Evolutionary conservation across 2,797 vertebrate genomes (phyloP).

Genomic region (Eremophila alpestris): DNA sequence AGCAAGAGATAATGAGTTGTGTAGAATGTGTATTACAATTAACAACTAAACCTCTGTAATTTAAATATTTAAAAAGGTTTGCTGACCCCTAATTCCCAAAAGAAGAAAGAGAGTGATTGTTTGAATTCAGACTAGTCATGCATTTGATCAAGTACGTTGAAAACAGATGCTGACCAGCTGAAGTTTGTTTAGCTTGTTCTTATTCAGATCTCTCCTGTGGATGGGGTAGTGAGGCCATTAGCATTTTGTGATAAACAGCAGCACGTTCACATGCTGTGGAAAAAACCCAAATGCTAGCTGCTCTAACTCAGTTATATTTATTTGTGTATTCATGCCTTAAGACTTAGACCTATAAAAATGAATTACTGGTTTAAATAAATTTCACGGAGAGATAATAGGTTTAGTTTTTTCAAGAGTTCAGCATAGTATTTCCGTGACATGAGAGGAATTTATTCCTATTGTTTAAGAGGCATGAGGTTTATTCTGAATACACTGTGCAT

Average conservation of each 20-base stretch:
- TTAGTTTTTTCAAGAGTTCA: not conserved
- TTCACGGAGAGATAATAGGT: not conserved
- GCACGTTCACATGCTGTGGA: not conserved
- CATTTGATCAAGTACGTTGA: not conserved
- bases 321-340: not conserved
- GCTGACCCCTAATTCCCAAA: not conserved
- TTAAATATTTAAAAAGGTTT: not conserved
- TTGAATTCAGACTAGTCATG: not conserved
- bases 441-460: not conserved
- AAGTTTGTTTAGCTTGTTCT: not conserved
- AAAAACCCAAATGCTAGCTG: not conserved
- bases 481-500: not conserved
- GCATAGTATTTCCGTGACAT: not conserved
- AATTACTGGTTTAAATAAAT: not conserved
- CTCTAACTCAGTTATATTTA: not conserved
- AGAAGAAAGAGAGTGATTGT: not conserved
- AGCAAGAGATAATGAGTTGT: not conserved
- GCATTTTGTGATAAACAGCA: not conserved
- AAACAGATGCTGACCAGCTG: not conserved
- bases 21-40: not conserved
- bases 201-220: not conserved
- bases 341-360: not conserved
- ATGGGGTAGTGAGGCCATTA: not conserved
- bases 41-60: not conserved
- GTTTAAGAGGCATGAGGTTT: not conserved